Base-by-base conservation (phyloP, 2,113 vertebrate species). In the Proterorhinus semilunaris region DNA sequence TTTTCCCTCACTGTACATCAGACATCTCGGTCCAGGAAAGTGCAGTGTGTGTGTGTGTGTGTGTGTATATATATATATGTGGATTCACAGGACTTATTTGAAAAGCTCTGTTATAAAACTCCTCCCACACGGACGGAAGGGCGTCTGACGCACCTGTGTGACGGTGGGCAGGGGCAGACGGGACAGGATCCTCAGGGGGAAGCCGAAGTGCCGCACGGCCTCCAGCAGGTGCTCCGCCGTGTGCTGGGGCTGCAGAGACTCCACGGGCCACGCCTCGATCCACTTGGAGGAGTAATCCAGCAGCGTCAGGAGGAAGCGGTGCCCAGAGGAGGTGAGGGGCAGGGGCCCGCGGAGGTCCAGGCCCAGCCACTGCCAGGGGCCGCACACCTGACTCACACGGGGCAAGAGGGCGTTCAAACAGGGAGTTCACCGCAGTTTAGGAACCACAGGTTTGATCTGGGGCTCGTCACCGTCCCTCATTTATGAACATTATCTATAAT, bases 341-440 rank as follows among this genome's bases (percentile, higher is more conserved):
- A 92, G 69, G 0, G 88, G 88, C 4, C 91, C 91, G 6, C 89
- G 79, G 45, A 92, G 68, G 15, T 92, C 91, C 80, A 92, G 74
- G 9, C 83, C 86, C 0, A 92, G 84, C 91, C 91, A 92, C 71
- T 91, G 77, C 91, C 90, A 91, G 12, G 89, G 57, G 62, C 83
- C 87, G 0, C 65, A 87, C 69, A 91, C 86, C 91, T 92, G 73
- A 49, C 15, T 9, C 46, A 36, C 27, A 36, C 27, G 46, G 46
- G 7, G 46, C 46, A 47, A 47, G 46, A 47, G 10, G 46, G 46
- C 27, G 6, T 47, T 47, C 6, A 47, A 47, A 10, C 10, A 36
- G 27, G 27, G 27, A 36, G 27, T 36, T 36, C 27, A 36, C 21
- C 21, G 2, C 21, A 21, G 21, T 21, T 21, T 21, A 21, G n/a